Base-by-base conservation (phyloP, 2,888 invertebrate genomes). In the Aspidiotus rigidus region DNA sequence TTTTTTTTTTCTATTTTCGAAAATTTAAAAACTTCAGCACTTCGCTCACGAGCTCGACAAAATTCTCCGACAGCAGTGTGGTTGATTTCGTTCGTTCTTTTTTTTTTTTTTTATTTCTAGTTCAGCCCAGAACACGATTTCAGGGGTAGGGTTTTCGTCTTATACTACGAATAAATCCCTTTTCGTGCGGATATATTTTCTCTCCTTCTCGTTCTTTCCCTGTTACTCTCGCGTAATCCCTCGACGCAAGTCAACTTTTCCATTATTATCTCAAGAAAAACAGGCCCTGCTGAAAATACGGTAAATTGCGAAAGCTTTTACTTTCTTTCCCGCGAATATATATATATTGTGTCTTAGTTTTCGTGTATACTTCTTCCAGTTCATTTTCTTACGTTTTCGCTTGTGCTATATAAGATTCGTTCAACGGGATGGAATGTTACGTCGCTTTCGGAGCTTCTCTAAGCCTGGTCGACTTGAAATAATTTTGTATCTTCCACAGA, bases 11-110 rank as follows among this genome's bases (percentile, higher is more conserved):
- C 40, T 49, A 13, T 53, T 40, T 63, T 53, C 56, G 57, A 67
- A 59, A 67, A 67, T 67, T 67, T 67, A 67, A 67, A 28, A 67
- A 67, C 67, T 67, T 67, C 67, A 67, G 57, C 67, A 67, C 67
- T 67, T 67, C 67, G 66, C 66, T 56, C 44, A 39, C 39, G 53
- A 39, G 17, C 53, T 49, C 44, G 49, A 49, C 28, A 59, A 67
- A 67, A 67, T 67, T 67, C 60, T 59, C 44, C 67, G 42, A 57
- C 53, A 60, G 60, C 59, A 67, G 60, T 59, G 60, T 67, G 67
- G 67, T 60, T 67, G 67, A 53, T 28, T 28, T 28, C 28, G 28
- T 28, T 28, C 67, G 59, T 44, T 67, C 49, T 67, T 59, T 67
- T 39, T 67, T 67, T 66, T 49, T 67, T 59, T 57, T 59, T 41